Base-by-base conservation (phyloP, 2,888 invertebrate species). In the Cryptocephalus moraei region DNA sequence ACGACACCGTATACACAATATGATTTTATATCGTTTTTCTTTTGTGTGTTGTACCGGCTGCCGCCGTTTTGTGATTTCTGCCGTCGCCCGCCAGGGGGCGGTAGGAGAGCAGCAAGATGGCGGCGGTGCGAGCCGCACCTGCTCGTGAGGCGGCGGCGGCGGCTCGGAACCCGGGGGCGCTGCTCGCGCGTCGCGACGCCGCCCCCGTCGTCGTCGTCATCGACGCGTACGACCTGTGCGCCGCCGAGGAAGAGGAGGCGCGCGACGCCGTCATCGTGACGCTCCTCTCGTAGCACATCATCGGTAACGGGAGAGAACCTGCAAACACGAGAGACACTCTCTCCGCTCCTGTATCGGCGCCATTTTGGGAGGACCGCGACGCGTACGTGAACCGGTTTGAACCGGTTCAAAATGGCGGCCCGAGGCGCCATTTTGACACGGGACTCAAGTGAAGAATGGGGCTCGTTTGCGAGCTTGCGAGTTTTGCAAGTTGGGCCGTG, bases 51-150 rank as follows among this genome's bases (percentile, higher is more conserved):
- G 31, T 32, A 10, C 43, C 9, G 39, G 39, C 39, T 39, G 33
- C 45, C 45, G 40, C 40, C 45, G 39, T 45, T 39, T 40, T 45
- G 22, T 22, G 22, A 22, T 22, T 22, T 22, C 22, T 22, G 22
- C 6, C 22, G 22, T 2, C 22, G 22, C 22, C 22, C 22, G 22
- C 1, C 13, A 11, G 9, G 10, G 33, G 86, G 79, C 86, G 59
- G 53, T 61, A 87, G 80, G 89, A 89, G 80, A 89, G 87, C 78
- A 90, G 85, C 86, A 90, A 88, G 85, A 90, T 88, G 85, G 89
- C 89, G 78, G 89, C 89, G 77, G 86, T 81, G 74, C 88, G 84
- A 75, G 89, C 89, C 81, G 88, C 88, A 88, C 89, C 89, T 89
- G 88, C 86, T 77, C 89, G 82, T 70, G 88, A 88, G 66, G 85